Evolutionary conservation across 2,797 vertebrate species (phyloP).

Genomic region (Microctenopoma steveboyesi): DNA sequence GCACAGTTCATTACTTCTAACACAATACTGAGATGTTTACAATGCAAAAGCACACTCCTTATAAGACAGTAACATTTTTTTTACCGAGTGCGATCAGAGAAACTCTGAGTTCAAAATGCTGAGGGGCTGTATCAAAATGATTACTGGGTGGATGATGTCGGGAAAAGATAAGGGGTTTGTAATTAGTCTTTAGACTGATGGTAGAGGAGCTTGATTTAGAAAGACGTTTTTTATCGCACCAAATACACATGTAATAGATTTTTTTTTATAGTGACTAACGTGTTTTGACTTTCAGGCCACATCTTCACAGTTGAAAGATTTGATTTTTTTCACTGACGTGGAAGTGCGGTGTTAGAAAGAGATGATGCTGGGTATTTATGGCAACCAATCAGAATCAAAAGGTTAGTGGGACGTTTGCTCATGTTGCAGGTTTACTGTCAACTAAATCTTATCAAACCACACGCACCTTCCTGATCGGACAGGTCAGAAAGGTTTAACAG

Average conservation of each 20-base stretch:
- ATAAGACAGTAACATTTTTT: constrained; percentile 1
- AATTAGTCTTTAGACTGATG: background rate
- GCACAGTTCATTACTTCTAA: constrained; percentile 6
- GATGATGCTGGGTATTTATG: background rate
- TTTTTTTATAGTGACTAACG: background rate
- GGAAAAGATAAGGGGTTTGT: background rate
- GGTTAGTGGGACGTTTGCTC: background rate
- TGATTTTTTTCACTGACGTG: constrained; percentile 7
- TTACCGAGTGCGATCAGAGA: constrained; percentile 6
- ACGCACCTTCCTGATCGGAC: background rate
- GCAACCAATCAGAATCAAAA: background rate
- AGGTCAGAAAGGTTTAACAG: background rate
- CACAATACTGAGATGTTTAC: background rate
- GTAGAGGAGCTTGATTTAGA: background rate
- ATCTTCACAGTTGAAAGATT: background rate
- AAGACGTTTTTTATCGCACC: background rate
- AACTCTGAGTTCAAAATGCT: background rate
- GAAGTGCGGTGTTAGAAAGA: background rate
- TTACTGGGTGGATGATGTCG: background rate
- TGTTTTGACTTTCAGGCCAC: no score
- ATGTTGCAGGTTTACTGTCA: background rate
- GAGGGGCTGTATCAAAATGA: constrained; percentile 4
- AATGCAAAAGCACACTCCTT: constrained; percentile 5
- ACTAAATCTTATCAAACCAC: background rate
- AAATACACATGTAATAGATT: no score